Evolutionary conservation across 2,113 vertebrate species (phyloP), one percentile per base, ranked within the genome.

Genomic region (Pungitius pungitius): DNA sequence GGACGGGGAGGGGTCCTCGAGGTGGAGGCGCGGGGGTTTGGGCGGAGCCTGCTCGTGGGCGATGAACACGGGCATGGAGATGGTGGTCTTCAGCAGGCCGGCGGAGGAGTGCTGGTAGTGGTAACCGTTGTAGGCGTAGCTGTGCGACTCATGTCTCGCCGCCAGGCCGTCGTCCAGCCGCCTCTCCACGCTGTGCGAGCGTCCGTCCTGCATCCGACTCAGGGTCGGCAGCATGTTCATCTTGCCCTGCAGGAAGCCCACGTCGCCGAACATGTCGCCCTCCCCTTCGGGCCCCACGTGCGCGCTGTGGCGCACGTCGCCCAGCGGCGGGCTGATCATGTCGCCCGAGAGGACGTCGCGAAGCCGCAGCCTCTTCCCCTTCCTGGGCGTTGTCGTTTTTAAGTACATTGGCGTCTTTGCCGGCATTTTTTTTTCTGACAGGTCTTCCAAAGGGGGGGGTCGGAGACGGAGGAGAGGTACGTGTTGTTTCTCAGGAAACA

Each of bases 401-500:
- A 95, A 77, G 88, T 95, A 95, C 22, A 95, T 95, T 27, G 95
- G 95, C 0, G 94, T 94, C 88, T 95, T 96, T n/a, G 94, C 94
- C 0, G 95, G 95, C 95, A 95, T 95, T 40, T 26, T 72, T 88
- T 61, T 65, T 83, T 74, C 75, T 55, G 58, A 66, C 60, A 69
- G 75, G 77, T 20, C 22, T 11, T 77, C 2, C 56, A 75, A 43
- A 18, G 45, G 58, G 75, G 24, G 1, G 33, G 22, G 35, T 59
- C 42, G 10, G 56, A 47, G 30, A 57, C 33, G 47, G 30, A 35
- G 40, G 8, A 47, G 20, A 2, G 62, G n/a, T 15, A 13, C 13
- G 22, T 18, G 37, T 61, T 18, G 59, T 30, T 62, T 60, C 57
- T 60, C 24, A 54, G 17, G n/a, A 47, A 37, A 42, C 8, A 9